A percentile compares a stretch with the other conserved stretches of the same genome.
These are phyloP conservation scores for Aphaenogaster ashmeadi DNA, from an alignment of 1,140 invertebrate species.

Conservation along the genomic window DNA sequence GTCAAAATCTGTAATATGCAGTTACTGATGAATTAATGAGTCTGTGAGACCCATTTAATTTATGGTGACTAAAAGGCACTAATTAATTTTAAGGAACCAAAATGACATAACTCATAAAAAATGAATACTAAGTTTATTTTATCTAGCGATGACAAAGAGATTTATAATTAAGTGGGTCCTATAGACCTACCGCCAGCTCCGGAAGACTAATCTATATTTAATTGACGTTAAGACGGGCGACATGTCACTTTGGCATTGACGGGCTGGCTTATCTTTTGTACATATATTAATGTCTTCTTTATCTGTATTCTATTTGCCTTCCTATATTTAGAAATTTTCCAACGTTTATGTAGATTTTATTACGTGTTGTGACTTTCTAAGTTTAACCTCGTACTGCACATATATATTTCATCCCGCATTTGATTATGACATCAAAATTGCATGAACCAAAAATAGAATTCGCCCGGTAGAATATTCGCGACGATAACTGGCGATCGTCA, in stretches of 20 bases:
- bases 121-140: no score
- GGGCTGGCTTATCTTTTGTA: neutral
- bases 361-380: neutral
- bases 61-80: no score
- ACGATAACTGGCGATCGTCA: constrained; percentile 15
- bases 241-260: neutral
- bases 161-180: no score
- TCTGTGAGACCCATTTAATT: no score
- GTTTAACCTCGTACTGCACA: neutral
- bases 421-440: constrained; percentile 38
- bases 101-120: no score
- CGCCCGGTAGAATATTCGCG: neutral
- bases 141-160: no score
- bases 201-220: neutral
- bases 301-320: neutral
- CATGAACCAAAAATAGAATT: constrained; percentile 25
- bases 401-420: constrained; percentile 13
- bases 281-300: neutral
- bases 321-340: neutral
- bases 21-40: no score
- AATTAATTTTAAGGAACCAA: no score
- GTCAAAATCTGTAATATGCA: no score
- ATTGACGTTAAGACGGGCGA: neutral
- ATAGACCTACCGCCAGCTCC: no score
- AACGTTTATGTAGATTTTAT: neutral